phyloP scores from a whole-genome alignment of 2,888 invertebrate genomes.

The Bombylius major region DNA sequence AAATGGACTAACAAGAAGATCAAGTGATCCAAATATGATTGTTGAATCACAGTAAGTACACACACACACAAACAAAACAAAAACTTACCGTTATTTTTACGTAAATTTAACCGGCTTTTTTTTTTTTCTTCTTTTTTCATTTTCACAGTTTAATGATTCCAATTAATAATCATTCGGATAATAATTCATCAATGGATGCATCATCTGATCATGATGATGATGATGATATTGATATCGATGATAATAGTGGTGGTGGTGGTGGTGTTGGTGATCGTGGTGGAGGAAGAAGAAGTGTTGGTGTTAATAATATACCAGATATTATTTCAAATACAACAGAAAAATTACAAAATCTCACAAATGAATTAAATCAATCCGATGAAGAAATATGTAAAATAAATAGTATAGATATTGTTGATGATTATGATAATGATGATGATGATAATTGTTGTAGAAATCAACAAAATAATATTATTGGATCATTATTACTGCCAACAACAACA shows the following conservation, averaged over 20 bases:
- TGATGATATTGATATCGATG: neutral
- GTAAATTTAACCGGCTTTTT: neutral
- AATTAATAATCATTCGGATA: conserved; percentile 23
- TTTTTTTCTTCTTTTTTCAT: neutral
- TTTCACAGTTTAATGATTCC: conserved; percentile 25
- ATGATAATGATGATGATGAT: neutral
- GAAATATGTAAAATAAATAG: conserved; percentile 11
- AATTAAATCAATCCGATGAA: conserved; percentile 25
- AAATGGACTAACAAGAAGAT: conserved; percentile 51
- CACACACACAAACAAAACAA: neutral
- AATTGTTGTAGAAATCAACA: neutral
- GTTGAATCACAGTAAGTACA: conserved; percentile 54
- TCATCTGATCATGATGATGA: conserved; percentile 22
- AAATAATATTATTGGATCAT: neutral
- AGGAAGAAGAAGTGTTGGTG: conserved; percentile 5
- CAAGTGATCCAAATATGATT: conserved; percentile 74
- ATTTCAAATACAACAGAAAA: conserved; percentile 25
- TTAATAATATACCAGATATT: conserved; percentile 20
- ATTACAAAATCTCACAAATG: conserved; percentile 27
- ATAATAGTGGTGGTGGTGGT: too few relatives aligned
- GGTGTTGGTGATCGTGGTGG: too few relatives aligned
- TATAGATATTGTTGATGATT: neutral
- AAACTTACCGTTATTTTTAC: neutral
- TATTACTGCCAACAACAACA: neutral
- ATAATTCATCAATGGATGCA: conserved; percentile 31